phyloP scores from a whole-genome alignment of 2,113 vertebrate genomes.

The Girardinichthys multiradiatus region DNA sequence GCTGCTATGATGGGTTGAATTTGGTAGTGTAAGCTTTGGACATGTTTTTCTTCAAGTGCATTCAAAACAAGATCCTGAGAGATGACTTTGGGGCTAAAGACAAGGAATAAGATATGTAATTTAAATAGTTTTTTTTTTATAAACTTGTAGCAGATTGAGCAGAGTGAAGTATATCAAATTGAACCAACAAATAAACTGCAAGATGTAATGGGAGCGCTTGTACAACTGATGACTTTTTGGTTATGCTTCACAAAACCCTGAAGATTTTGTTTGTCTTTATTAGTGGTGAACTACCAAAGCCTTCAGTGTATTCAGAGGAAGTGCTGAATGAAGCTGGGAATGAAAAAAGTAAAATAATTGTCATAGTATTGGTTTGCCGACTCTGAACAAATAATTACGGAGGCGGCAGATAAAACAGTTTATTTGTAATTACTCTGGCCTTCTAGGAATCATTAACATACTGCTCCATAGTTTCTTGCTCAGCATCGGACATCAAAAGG shows the following conservation, averaged over 20 bases:
- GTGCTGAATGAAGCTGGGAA: too few relatives aligned
- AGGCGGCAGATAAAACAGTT: too few relatives aligned
- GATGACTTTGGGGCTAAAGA: conserved; percentile 5
- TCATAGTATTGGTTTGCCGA: too few relatives aligned
- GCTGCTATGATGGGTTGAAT: conserved; percentile 50
- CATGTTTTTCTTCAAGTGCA: conserved; percentile 7
- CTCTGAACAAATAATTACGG: too few relatives aligned
- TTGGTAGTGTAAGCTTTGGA: conserved; percentile 17
- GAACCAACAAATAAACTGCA: background rate
- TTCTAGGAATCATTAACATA: too few relatives aligned
- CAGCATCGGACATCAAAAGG: too few relatives aligned
- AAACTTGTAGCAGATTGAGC: background rate
- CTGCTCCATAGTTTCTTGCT: too few relatives aligned
- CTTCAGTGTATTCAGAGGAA: too few relatives aligned
- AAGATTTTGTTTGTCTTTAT: too few relatives aligned
- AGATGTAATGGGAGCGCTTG: background rate
- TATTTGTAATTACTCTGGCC: too few relatives aligned
- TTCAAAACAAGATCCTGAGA: conserved; percentile 19
- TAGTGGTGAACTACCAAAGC: too few relatives aligned
- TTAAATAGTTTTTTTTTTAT: background rate
- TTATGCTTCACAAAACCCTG: background rate
- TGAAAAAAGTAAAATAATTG: too few relatives aligned
- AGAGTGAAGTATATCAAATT: background rate
- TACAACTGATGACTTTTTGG: background rate
- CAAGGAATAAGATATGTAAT: background rate